phyloP scores from a whole-genome alignment of 53 echinoderm and acorn worm species.

The Zoroaster sp. region DNA sequence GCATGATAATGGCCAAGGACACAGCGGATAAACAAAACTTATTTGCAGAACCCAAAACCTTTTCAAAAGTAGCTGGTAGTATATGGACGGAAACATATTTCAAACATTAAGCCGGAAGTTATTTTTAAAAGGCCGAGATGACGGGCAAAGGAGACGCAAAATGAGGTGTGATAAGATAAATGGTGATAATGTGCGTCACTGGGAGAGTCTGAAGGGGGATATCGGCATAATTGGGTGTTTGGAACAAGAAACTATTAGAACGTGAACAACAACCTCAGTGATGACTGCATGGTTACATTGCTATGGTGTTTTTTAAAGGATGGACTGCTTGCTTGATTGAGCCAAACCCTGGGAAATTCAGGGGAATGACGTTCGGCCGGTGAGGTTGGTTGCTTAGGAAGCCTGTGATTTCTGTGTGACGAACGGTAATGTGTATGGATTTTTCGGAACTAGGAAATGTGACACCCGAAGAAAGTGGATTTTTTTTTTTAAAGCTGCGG shows the following conservation, averaged over 20 bases:
- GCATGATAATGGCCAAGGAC: too few relatives aligned
- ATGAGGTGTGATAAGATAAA: background rate
- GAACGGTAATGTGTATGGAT: background rate
- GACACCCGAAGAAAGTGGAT: too few relatives aligned
- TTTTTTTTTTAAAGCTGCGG: too few relatives aligned
- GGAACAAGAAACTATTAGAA: background rate
- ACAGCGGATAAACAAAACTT: too few relatives aligned
- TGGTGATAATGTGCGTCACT: conserved; percentile 9
- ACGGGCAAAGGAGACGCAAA: background rate
- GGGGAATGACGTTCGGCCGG: background rate
- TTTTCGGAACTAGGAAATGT: background rate
- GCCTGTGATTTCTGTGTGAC: background rate
- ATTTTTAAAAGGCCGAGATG: background rate
- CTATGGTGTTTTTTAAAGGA: background rate
- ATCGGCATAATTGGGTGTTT: background rate
- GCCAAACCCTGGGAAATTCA: too few relatives aligned
- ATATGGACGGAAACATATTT: background rate
- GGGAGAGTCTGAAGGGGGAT: background rate
- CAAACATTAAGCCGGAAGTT: background rate
- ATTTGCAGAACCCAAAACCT: background rate
- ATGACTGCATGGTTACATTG: background rate
- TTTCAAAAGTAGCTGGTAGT: background rate
- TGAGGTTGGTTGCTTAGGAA: too few relatives aligned
- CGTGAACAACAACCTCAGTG: background rate
- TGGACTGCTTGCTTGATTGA: background rate